Conservation (phyloP, 2,888 invertebrate genomes). For the Chrysina gloriosa region DNA sequence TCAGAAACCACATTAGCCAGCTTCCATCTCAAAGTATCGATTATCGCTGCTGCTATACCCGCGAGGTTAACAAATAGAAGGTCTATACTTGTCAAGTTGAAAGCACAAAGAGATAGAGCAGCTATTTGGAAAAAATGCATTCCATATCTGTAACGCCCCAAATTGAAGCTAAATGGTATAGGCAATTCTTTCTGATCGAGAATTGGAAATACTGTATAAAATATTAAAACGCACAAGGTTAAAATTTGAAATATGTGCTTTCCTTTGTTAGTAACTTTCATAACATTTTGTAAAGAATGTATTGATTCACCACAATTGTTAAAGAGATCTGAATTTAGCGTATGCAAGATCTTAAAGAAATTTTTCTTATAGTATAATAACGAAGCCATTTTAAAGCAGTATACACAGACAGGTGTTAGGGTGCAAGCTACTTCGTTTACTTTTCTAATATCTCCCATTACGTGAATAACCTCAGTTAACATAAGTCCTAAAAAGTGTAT, state of each 20-base stretch:
- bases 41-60: constrained; percentile 33
- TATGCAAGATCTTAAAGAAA: constrained; percentile 27
- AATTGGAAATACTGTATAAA: constrained; percentile 30
- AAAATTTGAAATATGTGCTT: constrained; percentile 9
- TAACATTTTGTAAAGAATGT: constrained; percentile 11
- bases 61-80: constrained; percentile 23
- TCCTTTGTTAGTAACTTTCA: background rate
- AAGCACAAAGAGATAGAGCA: too few relatives aligned
- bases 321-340: constrained; percentile 31
- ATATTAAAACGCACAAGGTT: background rate
- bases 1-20: background rate
- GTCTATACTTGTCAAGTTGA: too few relatives aligned
- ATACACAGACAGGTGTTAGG: background rate
- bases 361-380: background rate
- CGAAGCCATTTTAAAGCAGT: constrained; percentile 19
- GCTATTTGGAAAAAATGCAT: constrained; percentile 39
- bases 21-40: constrained; percentile 24
- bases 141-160: constrained; percentile 21
- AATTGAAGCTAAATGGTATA: constrained; percentile 31
- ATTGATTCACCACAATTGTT: constrained; percentile 19
- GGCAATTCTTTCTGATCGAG: constrained; percentile 34
- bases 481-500: background rate
- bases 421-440: constrained; percentile 24
- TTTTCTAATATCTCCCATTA: constrained; percentile 13
- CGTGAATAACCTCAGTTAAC: constrained; percentile 7